Percentiles rank a stretch among this genome's conserved stretches.
Conservation (phyloP, 2,113 vertebrate species). For the Seriola quinqueradiata region DNA sequence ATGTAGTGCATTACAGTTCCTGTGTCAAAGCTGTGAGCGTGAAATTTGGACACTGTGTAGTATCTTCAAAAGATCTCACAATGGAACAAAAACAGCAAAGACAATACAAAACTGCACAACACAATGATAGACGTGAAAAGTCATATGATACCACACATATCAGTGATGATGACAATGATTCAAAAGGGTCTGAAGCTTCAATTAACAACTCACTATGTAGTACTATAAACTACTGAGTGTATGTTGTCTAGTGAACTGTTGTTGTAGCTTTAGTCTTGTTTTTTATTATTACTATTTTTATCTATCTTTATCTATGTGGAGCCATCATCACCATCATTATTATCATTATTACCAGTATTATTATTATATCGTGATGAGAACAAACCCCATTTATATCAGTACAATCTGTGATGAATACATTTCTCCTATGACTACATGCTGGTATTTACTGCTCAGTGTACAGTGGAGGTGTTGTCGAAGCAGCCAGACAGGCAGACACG, state of each 20-base stretch:
- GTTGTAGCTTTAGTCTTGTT: background rate
- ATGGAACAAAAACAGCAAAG: too few species aligned
- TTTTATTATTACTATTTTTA: background rate
- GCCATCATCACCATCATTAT: background rate
- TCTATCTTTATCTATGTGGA: background rate
- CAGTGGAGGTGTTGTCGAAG: slow-evolving; percentile 54
- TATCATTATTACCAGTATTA: background rate
- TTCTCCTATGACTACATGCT: background rate
- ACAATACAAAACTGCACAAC: background rate
- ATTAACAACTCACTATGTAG: too few species aligned
- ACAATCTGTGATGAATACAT: background rate
- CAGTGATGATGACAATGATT: background rate
- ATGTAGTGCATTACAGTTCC: background rate
- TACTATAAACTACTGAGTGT: background rate
- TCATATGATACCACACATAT: too few species aligned
- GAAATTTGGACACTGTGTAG: background rate
- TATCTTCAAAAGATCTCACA: too few species aligned
- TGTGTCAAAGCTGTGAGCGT: background rate
- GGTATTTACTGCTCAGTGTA: slow-evolving; percentile 63
- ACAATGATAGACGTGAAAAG: too few species aligned
- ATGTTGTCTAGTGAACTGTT: too few species aligned
- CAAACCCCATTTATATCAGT: background rate
- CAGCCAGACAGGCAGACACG: slow-evolving; percentile 54
- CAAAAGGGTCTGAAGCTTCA: background rate
- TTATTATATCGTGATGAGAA: background rate